These are phyloP conservation scores for Paratrypauchen microcephalus DNA, from an alignment of 2,797 vertebrate genomes.

Conservation along the genomic window DNA sequence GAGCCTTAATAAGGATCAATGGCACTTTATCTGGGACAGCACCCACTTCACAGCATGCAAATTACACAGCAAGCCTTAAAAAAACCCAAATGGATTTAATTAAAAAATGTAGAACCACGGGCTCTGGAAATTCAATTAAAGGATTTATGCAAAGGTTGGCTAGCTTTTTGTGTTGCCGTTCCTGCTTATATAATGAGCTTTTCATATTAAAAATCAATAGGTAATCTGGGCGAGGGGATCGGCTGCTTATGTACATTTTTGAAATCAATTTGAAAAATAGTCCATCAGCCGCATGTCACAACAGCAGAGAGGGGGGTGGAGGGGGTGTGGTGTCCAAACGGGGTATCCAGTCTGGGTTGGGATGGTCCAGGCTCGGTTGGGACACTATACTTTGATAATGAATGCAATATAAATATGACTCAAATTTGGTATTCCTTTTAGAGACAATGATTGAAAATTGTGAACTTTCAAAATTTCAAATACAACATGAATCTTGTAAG, in stretches of 20 bases:
- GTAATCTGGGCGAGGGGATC: slow-evolving; percentile 99
- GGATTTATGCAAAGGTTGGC: slow-evolving; percentile 99
- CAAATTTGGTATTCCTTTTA: background rate
- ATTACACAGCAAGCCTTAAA: slow-evolving; percentile 98
- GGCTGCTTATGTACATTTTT: slow-evolving; percentile 99
- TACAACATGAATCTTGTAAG: no score
- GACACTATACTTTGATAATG: slow-evolving; percentile 9
- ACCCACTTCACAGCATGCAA: slow-evolving; percentile 99
- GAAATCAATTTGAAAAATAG: slow-evolving; percentile 99
- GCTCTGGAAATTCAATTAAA: slow-evolving; percentile 99
- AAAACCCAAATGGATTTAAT: slow-evolving; percentile 99
- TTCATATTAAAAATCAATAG: slow-evolving; percentile 99
- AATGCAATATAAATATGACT: background rate
- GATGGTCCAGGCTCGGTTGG: slow-evolving; percentile 49
- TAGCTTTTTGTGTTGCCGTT: slow-evolving; percentile 99
- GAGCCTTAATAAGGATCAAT: slow-evolving; percentile 99
- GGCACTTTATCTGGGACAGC: slow-evolving; percentile 99
- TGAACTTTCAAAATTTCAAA: no score
- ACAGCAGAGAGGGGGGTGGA: slow-evolving; percentile 70
- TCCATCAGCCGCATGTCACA: slow-evolving; percentile 96
- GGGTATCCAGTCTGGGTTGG: slow-evolving; percentile 47
- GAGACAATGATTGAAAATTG: no score
- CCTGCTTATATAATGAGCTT: slow-evolving; percentile 99
- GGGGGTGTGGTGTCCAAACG: slow-evolving; percentile 8
- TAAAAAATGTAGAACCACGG: slow-evolving; percentile 99